Conservation (phyloP, 1,140 invertebrate species). For the Zeugodacus cucurbitae region DNA sequence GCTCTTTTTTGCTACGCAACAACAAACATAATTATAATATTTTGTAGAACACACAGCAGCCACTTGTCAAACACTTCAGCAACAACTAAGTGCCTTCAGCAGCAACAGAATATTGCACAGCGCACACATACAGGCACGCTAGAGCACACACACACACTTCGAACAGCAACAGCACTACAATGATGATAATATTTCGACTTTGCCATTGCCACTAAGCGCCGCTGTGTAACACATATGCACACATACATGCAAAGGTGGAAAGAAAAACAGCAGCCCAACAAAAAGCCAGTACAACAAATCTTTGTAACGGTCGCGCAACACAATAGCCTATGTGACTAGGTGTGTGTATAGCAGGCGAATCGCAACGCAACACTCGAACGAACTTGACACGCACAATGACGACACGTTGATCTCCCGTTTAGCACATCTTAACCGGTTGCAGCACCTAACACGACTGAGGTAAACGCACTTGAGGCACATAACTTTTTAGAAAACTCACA, state of each 20-base stretch:
- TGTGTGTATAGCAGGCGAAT: background rate
- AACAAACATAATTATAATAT: background rate
- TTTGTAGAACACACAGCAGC: background rate
- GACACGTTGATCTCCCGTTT: background rate
- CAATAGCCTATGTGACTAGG: background rate
- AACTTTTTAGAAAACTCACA: slow-evolving; percentile 25
- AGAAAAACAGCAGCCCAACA: background rate
- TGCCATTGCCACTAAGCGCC: background rate
- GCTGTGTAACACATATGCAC: background rate
- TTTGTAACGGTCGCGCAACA: background rate
- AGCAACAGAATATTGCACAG: background rate
- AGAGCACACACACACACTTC: background rate
- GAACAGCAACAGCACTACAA: no score
- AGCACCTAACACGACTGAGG: slow-evolving; percentile 64
- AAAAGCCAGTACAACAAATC: background rate
- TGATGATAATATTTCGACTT: background rate
- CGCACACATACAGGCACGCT: background rate
- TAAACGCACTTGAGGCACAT: slow-evolving; percentile 58
- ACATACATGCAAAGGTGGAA: background rate
- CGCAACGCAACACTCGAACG: background rate
- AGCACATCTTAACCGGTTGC: slow-evolving; percentile 61
- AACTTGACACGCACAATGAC: background rate
- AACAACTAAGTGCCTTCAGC: background rate
- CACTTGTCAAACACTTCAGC: background rate
- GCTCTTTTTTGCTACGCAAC: background rate